Conservation (phyloP, 2,888 invertebrate species). For the Pristionchus entomophagus region DNA sequence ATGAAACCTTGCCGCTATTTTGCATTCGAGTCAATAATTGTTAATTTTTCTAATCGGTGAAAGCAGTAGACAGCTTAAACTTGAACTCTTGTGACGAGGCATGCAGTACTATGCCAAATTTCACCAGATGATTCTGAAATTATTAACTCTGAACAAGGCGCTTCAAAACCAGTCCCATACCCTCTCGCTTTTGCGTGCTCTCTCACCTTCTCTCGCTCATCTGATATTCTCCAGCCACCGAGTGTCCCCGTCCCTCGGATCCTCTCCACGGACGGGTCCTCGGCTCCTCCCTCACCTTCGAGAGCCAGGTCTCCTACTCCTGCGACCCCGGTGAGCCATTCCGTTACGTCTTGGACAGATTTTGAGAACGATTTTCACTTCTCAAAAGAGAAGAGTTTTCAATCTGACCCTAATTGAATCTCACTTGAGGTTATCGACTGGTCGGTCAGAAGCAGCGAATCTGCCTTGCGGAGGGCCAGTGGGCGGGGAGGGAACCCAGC, state of each 20-base stretch:
- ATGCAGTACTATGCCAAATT: too few relatives aligned
- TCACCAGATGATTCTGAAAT: too few relatives aligned
- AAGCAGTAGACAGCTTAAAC: too few relatives aligned
- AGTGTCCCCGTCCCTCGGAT: constrained; percentile 92
- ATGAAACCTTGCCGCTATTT: too few relatives aligned
- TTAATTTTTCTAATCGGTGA: too few relatives aligned
- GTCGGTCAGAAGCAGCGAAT: constrained; percentile 90
- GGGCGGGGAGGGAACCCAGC: constrained; percentile 91
- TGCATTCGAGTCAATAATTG: too few relatives aligned
- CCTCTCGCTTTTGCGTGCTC: background rate
- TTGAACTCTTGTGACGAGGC: too few relatives aligned
- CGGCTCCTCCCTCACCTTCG: constrained; percentile 92
- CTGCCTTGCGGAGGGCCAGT: constrained; percentile 93
- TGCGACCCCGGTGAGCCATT: constrained; percentile 83
- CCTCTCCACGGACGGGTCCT: constrained; percentile 93
- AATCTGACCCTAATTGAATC: background rate
- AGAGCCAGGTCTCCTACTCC: constrained; percentile 94
- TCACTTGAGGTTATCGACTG: constrained; percentile 87
- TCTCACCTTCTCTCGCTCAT: background rate
- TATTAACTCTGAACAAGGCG: too few relatives aligned
- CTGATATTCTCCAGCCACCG: constrained; percentile 84
- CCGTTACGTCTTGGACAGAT: background rate
- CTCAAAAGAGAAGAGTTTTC: background rate
- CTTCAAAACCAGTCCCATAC: background rate
- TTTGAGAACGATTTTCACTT: background rate